These are phyloP conservation scores for Resseliella maxima DNA, from an alignment of 2,888 invertebrate genomes.

Conservation along the genomic window DNA sequence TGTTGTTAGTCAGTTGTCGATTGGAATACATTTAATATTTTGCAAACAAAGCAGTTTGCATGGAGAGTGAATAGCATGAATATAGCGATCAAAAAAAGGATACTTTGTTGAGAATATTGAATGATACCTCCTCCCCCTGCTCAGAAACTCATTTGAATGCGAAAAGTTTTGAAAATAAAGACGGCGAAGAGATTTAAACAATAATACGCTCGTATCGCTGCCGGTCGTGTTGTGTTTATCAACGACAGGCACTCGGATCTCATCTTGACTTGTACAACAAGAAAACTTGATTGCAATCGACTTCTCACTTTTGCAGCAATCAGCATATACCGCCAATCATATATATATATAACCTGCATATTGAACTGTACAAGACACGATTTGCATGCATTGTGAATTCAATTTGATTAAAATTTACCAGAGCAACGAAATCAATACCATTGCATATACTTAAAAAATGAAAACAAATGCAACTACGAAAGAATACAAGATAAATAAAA, in stretches of 20 bases:
- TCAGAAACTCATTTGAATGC: not conserved
- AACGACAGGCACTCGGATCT: not conserved
- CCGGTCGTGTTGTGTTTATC: not conserved
- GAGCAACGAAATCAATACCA: not conserved
- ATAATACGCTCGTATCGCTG: not conserved
- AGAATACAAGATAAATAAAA: too few relatives aligned
- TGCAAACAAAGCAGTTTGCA: not conserved
- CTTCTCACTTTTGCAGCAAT: not conserved
- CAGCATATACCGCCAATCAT: not conserved
- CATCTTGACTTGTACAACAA: not conserved
- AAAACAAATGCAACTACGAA: not conserved
- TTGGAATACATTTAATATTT: not conserved
- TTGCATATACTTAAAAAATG: not conserved
- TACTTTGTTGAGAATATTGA: not conserved
- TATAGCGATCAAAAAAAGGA: not conserved
- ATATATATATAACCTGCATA: not conserved
- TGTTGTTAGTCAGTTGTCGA: not conserved
- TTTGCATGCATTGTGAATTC: not conserved
- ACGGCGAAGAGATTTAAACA: not conserved
- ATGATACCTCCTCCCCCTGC: not conserved
- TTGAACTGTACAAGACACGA: not conserved
- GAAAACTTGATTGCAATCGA: not conserved
- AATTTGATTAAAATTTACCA: conserved; percentile 48
- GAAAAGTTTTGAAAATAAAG: not conserved
- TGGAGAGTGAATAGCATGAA: not conserved